Evolutionary conservation across 2,113 vertebrate species (phyloP), one percentile per base, ranked within the genome.

Genomic region (Laticauda laticaudata): DNA sequence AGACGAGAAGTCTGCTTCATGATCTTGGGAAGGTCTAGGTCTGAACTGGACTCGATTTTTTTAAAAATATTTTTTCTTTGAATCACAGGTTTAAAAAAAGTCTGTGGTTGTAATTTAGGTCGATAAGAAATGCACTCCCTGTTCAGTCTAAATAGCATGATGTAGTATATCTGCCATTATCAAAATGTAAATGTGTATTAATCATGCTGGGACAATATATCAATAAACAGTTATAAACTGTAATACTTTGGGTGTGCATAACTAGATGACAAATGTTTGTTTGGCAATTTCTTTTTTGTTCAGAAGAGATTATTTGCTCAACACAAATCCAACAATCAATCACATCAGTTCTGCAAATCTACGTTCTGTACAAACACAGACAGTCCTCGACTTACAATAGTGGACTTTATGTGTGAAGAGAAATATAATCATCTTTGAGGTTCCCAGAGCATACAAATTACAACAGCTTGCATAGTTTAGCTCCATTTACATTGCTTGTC

Each of bases 351-450:
- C 14, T 75, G n/a, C 18, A 18, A 90, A 90, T 24, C 10, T 3
- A 7, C 24, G 24, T 26, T 26, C 12, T 45, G 8, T 18, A 48
- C 39, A 64, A 29, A 11, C 26, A 57, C 56, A 57, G 56, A 56
- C 20, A 56, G 55, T 56, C 55, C 18, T 56, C 4, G 9, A 20
- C 55, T 56, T 56, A 56, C 18, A 56, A 56, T 93, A n/a, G 69
- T 91, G 48, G 92, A 87, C 53, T 94, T 86, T 94, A 53, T 87
- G 45, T 87, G 86, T 29, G 61, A 94, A 96, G 95, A 94, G 94
- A 94, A 34, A 88, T 51, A 91, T 0, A 45, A 93, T 88, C 54
- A 93, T 23, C 14, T 96, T 96, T 94, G 14, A 86, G 29, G 5
- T 92, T 95, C 85, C 48, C 95, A 55, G 43, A 88, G 93, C 51